Evolutionary conservation across 30 jellyfish, hydroid and myxozoan species (phyloP).

Genomic region (Clytia hemisphaerica): DNA sequence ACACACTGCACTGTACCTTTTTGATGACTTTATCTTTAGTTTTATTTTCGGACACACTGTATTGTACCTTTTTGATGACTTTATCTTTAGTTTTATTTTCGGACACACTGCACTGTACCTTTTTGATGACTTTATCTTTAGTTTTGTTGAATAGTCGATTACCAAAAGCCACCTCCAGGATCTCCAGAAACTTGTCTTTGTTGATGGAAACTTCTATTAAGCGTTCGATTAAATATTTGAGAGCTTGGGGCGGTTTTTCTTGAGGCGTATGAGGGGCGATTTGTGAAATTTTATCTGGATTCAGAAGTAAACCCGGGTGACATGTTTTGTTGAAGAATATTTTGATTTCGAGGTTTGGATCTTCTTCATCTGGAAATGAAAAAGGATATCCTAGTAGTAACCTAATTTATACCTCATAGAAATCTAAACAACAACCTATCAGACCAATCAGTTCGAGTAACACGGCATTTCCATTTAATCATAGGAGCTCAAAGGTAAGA

Average conservation of each 20-base stretch:
- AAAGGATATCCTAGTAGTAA: constrained; percentile 30
- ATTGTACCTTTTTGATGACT: too few species aligned
- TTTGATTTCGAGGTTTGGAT: constrained; percentile 33
- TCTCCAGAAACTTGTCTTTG: constrained; percentile 39
- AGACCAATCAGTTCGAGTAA: too few species aligned
- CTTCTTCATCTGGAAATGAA: constrained; percentile 43
- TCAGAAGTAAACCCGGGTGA: constrained; percentile 55
- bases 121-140: constrained; percentile 69
- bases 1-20: too few species aligned
- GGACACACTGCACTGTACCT: constrained; percentile 24
- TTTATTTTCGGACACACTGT: too few species aligned
- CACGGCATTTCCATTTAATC: too few species aligned
- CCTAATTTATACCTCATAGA: not conserved
- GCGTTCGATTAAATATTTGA: constrained; percentile 48
- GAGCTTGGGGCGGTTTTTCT: constrained; percentile 68
- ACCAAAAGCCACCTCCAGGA: constrained; percentile 79
- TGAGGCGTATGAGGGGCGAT: constrained; percentile 49
- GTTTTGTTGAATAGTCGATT: constrained; percentile 59
- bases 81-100: not conserved
- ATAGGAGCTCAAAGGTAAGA: too few species aligned
- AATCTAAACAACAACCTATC: too few species aligned
- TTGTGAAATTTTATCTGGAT: constrained; percentile 52
- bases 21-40: too few species aligned
- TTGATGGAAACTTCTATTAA: constrained; percentile 42
- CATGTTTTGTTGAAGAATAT: constrained; percentile 73